Conservation (phyloP, 2,797 vertebrate genomes). For the Danio aesculapii region DNA sequence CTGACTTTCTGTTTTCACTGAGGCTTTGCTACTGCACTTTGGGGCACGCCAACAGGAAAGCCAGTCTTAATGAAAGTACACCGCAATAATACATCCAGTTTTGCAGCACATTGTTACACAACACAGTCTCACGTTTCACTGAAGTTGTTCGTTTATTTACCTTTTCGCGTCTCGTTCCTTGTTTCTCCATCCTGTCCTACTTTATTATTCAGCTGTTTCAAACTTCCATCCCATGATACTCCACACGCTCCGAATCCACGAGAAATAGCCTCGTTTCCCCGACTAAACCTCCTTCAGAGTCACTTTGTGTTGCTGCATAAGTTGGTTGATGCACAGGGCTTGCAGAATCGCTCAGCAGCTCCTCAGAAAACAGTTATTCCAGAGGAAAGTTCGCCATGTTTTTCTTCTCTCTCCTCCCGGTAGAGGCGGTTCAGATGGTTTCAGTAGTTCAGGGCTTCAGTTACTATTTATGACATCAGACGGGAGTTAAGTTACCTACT, state of each 20-base stretch:
- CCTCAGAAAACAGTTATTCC: conserved; percentile 62
- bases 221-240: conserved; percentile 77
- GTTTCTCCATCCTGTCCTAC: conserved; percentile 81
- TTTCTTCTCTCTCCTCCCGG: conserved; percentile 68
- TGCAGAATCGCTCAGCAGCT: conserved; percentile 19
- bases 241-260: conserved; percentile 53
- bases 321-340: conserved; percentile 11
- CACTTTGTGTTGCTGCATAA: neutral
- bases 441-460: conserved; percentile 65
- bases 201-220: conserved; percentile 66
- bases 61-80: neutral
- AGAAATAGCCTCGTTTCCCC: conserved; percentile 47
- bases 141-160: conserved; percentile 63
- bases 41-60: neutral
- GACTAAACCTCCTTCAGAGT: conserved; percentile 24
- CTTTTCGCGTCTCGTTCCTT: conserved; percentile 76
- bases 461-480: conserved; percentile 75
- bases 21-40: neutral
- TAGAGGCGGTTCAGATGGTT: conserved; percentile 75
- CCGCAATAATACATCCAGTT: conserved; percentile 17
- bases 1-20: neutral
- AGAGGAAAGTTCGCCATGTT: conserved; percentile 79
- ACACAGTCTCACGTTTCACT: conserved; percentile 33
- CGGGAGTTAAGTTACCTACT: conserved; percentile 76
- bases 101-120: conserved; percentile 18